Evolutionary conservation across 2,888 invertebrate genomes (phyloP).

Genomic region (Pandemis corylana): DNA sequence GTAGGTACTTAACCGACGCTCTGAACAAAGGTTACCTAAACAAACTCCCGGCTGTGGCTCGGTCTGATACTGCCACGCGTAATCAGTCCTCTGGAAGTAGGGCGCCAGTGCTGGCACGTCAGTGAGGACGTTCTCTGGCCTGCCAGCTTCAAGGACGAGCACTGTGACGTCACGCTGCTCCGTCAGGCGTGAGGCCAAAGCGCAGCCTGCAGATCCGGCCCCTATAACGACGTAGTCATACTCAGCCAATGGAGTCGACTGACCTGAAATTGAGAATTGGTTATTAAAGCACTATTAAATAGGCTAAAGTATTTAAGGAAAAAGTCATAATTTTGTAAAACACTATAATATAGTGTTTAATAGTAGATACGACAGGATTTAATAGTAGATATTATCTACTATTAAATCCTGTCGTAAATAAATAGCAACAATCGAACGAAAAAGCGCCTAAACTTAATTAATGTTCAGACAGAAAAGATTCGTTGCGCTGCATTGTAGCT

Average conservation of each 20-base stretch:
- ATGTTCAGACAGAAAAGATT: neutral
- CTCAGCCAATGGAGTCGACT: slow-evolving; percentile 36
- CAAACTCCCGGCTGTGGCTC: slow-evolving; percentile 84
- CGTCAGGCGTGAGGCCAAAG: slow-evolving; percentile 68
- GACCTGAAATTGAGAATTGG: slow-evolving; percentile 8
- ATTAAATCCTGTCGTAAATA: neutral
- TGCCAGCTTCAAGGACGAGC: slow-evolving; percentile 81
- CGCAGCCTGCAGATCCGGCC: slow-evolving; percentile 48
- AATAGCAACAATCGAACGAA: neutral
- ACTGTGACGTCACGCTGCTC: slow-evolving; percentile 74
- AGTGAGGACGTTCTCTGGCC: slow-evolving; percentile 64
- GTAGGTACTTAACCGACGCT: neutral
- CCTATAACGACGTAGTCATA: slow-evolving; percentile 46
- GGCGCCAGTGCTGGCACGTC: slow-evolving; percentile 78
- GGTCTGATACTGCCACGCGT: slow-evolving; percentile 87
- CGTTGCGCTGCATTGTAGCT: neutral
- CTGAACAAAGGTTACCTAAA: slow-evolving; percentile 55
- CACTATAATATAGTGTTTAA: no score
- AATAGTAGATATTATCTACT: no score
- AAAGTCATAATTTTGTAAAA: no score
- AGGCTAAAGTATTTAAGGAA: no score
- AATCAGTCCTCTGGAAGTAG: slow-evolving; percentile 79
- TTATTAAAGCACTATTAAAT: neutral
- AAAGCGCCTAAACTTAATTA: neutral
- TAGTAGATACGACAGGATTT: no score